These are phyloP conservation scores for Dromococcyx pavoninus DNA, from an alignment of 2,797 vertebrate genomes.

Conservation along the genomic window DNA sequence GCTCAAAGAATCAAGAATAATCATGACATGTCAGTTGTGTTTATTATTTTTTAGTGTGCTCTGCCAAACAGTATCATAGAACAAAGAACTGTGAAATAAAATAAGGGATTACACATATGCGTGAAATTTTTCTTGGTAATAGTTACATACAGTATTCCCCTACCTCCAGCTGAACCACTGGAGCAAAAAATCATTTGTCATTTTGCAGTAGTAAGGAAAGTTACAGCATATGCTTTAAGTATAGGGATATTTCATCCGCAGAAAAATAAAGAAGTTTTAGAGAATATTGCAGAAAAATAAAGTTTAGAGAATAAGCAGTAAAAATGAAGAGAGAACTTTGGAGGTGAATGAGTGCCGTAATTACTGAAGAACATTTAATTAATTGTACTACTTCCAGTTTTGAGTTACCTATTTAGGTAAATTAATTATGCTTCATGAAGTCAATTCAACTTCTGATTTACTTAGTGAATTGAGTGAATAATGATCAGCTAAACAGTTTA, in stretches of 20 bases:
- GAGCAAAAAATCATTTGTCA: not conserved
- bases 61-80: not conserved
- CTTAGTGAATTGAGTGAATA: slow-evolving; percentile 13
- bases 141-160: not conserved
- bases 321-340: not conserved
- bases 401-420: slow-evolving; percentile 17
- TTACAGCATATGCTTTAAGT: not conserved
- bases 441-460: slow-evolving; percentile 33
- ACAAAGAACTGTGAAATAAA: not conserved
- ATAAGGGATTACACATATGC: not conserved
- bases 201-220: not conserved
- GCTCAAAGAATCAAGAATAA: not conserved
- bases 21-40: not conserved
- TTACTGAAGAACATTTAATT: not conserved
- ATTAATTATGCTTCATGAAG: not conserved
- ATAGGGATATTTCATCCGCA: not conserved
- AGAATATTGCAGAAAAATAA: no score
- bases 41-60: not conserved
- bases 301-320: not conserved
- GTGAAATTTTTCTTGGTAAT: accelerated
- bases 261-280: not conserved
- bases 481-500: not conserved
- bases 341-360: not conserved
- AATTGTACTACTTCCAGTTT: slow-evolving; percentile 4
- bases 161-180: not conserved